A percentile compares a stretch with the other conserved stretches of the same genome.
Conservation (phyloP, 1,140 invertebrate species). For the Gryon sp. region DNA sequence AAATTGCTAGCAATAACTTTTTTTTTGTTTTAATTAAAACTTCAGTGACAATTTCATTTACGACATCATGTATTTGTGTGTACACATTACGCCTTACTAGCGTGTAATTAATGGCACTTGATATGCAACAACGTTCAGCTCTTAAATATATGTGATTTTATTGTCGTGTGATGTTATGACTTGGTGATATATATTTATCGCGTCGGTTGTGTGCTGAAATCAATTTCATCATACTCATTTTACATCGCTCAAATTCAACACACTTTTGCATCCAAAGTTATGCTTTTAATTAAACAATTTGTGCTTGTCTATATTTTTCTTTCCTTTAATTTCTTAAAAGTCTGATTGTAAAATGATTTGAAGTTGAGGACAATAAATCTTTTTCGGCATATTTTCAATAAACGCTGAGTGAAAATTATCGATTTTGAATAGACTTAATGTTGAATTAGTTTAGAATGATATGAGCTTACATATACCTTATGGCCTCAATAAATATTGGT, state of each 20-base stretch:
- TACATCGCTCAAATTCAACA: background rate
- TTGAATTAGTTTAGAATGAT: too few species aligned
- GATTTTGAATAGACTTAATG: too few species aligned
- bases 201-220: slow-evolving; percentile 17
- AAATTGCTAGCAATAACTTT: background rate
- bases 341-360: too few species aligned
- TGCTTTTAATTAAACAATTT: slow-evolving; percentile 36
- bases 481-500: too few species aligned
- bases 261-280: slow-evolving; percentile 28
- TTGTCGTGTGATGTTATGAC: slow-evolving; percentile 34
- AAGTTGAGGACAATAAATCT: too few species aligned
- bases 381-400: too few species aligned
- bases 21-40: background rate
- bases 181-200: slow-evolving; percentile 27
- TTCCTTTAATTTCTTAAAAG: too few species aligned
- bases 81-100: background rate
- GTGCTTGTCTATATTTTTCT: background rate
- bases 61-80: background rate
- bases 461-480: too few species aligned
- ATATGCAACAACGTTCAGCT: slow-evolving; percentile 40
- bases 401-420: too few species aligned
- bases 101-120: slow-evolving; percentile 38
- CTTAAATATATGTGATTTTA: slow-evolving; percentile 47
- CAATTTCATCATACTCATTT: slow-evolving; percentile 29
- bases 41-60: background rate